Conservation (phyloP, 2,113 vertebrate species). For the Callionymus lyra region DNA sequence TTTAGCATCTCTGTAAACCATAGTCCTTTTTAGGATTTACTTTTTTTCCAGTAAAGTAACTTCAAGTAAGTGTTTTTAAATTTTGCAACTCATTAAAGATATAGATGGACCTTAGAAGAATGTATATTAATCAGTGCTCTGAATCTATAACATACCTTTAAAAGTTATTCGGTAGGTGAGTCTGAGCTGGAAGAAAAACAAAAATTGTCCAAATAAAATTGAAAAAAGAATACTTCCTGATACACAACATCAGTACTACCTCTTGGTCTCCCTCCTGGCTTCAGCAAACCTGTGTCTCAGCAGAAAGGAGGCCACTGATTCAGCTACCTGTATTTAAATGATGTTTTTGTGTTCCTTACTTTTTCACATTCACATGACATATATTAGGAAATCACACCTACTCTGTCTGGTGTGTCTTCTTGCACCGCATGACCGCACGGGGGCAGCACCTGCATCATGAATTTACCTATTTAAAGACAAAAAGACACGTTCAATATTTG, state of each 20-base stretch:
- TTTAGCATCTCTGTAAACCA: too few species aligned
- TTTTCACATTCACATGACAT: background rate
- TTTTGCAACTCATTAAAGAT: too few species aligned
- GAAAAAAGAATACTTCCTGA: too few species aligned
- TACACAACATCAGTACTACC: constrained; percentile 29
- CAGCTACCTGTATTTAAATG: constrained; percentile 35
- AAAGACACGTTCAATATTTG: background rate
- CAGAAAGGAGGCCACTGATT: constrained; percentile 51
- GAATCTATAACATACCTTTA: constrained; percentile 16
- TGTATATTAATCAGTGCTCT: too few species aligned
- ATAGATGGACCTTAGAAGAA: too few species aligned
- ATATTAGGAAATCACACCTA: constrained; percentile 8
- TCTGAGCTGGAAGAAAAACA: constrained; percentile 21
- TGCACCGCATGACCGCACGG: constrained; percentile 57
- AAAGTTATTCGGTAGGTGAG: constrained; percentile 32
- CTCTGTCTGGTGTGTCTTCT: constrained; percentile 53
- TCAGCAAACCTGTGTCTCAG: constrained; percentile 57
- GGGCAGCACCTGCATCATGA: constrained; percentile 65
- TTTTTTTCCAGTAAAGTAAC: too few species aligned
- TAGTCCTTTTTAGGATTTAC: too few species aligned
- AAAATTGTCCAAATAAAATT: too few species aligned
- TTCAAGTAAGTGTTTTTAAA: too few species aligned
- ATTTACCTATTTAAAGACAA: constrained; percentile 42
- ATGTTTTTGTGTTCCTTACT: too few species aligned
- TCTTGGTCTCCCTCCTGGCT: constrained; percentile 34